These are phyloP conservation scores for Sphaerophoria taeniata DNA, from an alignment of 2,888 invertebrate species.

Conservation along the genomic window DNA sequence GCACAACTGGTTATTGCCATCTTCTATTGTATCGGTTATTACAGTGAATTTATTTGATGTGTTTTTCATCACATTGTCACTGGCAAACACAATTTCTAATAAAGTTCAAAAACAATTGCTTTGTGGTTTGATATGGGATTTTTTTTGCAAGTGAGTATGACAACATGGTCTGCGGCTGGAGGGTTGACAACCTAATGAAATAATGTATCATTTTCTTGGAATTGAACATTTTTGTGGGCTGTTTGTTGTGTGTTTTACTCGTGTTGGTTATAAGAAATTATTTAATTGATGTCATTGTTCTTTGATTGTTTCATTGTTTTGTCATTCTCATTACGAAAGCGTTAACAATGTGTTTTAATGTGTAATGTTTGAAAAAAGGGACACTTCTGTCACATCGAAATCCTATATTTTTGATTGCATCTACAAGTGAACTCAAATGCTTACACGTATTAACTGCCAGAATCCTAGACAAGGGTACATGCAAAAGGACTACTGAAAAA, in stretches of 20 bases:
- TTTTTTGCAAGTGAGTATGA: constrained; percentile 4
- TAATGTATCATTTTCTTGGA: neutral
- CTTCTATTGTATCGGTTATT: constrained; percentile 8
- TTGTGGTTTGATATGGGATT: constrained; percentile 8
- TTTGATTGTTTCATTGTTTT: neutral
- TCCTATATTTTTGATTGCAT: neutral
- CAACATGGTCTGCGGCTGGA: constrained; percentile 2
- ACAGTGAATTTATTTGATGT: constrained; percentile 17
- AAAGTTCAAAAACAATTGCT: constrained; percentile 21
- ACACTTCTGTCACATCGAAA: neutral
- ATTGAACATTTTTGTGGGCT: neutral
- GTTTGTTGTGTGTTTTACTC: neutral
- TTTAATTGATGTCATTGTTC: neutral
- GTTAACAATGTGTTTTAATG: too few species aligned
- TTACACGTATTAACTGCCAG: constrained; percentile 15
- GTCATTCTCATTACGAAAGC: neutral
- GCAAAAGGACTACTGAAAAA: neutral
- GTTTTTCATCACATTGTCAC: neutral
- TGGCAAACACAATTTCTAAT: neutral
- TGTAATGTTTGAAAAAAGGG: too few species aligned
- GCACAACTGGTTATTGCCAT: constrained; percentile 24
- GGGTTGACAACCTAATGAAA: constrained; percentile 25
- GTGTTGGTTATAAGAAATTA: neutral
- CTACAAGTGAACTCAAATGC: too few species aligned
- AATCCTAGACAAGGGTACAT: constrained; percentile 1